Base-by-base conservation (phyloP, 30 jellyfish, hydroid and myxozoan genomes). In the Aurelia coerulea region DNA sequence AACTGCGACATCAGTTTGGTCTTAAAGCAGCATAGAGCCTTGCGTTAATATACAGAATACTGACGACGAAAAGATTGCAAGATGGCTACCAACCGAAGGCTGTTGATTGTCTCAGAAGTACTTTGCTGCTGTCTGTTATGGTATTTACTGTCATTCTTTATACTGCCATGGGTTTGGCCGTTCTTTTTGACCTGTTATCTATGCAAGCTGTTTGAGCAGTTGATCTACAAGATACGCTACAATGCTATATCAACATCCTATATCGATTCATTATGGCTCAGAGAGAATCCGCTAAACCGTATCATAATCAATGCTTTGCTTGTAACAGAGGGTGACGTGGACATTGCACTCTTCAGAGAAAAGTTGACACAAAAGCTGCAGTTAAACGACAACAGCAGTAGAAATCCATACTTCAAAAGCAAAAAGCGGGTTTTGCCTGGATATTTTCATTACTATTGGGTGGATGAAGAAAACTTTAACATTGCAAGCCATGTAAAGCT, bases 191-290 rank as follows among this genome's bases (percentile, higher is more conserved):
- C 69, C 10, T 88, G 51, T 23, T 88, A 68, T 39, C 73, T 73
- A 41, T 52, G 80, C 79, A 88, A 76, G 53, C 1, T 70, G n/a
- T 10, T 52, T 0, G 98, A 91, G 85, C 84, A 82, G 78, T 39
- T 54, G 6, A 32, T 79, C 14, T 77, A 68, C 69, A 58, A 52
- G 6, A 3, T 35, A 51, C 52, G 33, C 18, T 80, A 85, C 86
- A 71, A 68, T 16, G 98, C 98, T 0, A 41, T 74, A 31, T 73
- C 96, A 2, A 66, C 86, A 51, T 79, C 58, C 64, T 70, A 90
- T 51, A 79, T 78, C 58, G 98, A 91, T 41, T 72, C 89, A 10
- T 60, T 91, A 73, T 91, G 98, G 98, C 46, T 91, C 54, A 64
- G 84, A 63, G 96, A 85, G 54, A 81, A 78, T 18, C 90, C 96